Evolutionary conservation across 2,888 invertebrate species (phyloP), one percentile per base, ranked within the genome.

Genomic region (Noctua comes): DNA sequence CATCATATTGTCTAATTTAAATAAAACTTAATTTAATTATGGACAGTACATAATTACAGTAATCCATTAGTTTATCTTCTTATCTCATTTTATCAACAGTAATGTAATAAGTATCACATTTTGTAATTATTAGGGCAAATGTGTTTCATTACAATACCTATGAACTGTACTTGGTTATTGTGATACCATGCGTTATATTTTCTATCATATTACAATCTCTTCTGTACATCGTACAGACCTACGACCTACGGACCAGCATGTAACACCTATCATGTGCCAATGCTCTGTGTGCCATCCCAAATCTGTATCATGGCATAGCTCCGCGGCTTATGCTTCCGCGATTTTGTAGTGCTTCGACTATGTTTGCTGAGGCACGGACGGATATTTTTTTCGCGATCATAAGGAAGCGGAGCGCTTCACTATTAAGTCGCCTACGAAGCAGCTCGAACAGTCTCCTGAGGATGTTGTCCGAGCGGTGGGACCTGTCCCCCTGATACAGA

Each of bases 11-110:
- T 40, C 24, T 51, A 21, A 51, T 31, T 43, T 21, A 31, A 43
- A 62, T 51, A 36, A 5, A 6, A 24, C 27, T 7, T 51, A 68
- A 0, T 1, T 13, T 43, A 57, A 51, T 66, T 70, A 18, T 57
- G 70, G 13, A n/a, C 27, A 48, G 5, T 10, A 46, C 8, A 54
- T 36, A 13, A 18, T 48, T 36, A 27, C 31, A 76, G 65, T 65
- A 36, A 68, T 65, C 54, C 36, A 27, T 13, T 18, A 46, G 48
- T 65, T 46, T 65, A 69, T 77, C 27, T 69, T 51, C 36, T 57
- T 77, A 79, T 66, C 77, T 46, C 16, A 36, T 54, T 70, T 70
- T 57, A 65, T 77, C 57, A 13, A 66, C 18, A 11, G 27, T 46
- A 62, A 36, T 79, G 8, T 62, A 36, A 79, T 36, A 31, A 43